Evolutionary conservation across 1,140 invertebrate species (phyloP).

Genomic region (Acromyrmex charruanus): DNA sequence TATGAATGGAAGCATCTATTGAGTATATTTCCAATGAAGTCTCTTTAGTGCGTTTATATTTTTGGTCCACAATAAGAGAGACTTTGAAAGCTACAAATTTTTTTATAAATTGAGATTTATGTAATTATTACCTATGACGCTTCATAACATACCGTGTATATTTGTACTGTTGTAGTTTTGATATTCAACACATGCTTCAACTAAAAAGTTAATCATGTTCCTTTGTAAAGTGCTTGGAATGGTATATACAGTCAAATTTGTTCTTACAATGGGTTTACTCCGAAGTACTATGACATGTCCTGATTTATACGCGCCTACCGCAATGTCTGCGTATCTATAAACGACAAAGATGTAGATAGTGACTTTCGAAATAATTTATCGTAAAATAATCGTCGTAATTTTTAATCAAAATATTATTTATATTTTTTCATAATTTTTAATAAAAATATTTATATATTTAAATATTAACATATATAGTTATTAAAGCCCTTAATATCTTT

Average conservation of each 20-base stretch:
- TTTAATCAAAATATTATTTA: background rate
- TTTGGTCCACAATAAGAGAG: constrained; percentile 67
- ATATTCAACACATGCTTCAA: constrained; percentile 77
- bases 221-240: constrained; percentile 82
- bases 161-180: constrained; percentile 48
- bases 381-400: background rate
- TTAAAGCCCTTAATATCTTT: background rate
- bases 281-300: constrained; percentile 87
- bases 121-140: background rate
- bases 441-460: background rate
- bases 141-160: constrained; percentile 61
- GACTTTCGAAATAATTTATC: background rate
- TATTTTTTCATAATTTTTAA: no score
- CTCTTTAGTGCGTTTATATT: constrained; percentile 65
- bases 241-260: constrained; percentile 62
- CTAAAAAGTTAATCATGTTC: constrained; percentile 83
- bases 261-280: constrained; percentile 87
- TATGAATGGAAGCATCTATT: background rate
- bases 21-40: constrained; percentile 38
- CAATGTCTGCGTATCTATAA: constrained; percentile 86
- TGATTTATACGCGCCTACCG: constrained; percentile 89
- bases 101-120: background rate
- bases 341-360: background rate
- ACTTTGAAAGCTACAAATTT: constrained; percentile 53
- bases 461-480: background rate